phyloP scores from a whole-genome alignment of 2,113 vertebrate species.

The Hylia prasina region DNA sequence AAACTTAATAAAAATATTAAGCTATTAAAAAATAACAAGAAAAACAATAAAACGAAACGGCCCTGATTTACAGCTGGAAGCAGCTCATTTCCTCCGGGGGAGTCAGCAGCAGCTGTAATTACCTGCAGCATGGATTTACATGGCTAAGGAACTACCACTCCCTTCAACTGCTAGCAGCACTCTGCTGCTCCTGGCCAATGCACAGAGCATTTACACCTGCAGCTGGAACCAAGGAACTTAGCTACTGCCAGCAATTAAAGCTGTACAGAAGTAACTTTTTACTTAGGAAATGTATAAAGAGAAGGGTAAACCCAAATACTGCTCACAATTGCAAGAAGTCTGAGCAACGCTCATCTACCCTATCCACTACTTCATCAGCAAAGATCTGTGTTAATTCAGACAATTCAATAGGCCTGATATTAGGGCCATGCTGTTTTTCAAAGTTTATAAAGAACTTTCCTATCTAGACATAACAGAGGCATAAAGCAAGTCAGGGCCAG shows the following conservation, averaged over 20 bases:
- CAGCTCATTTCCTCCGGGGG: constrained; percentile 11
- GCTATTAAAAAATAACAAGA: constrained; percentile 19
- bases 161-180: not conserved
- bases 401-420: not conserved
- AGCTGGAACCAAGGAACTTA: not conserved
- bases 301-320: not conserved
- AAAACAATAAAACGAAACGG: constrained; percentile 21
- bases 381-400: not conserved
- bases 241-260: not conserved
- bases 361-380: not conserved
- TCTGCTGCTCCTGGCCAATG: not conserved
- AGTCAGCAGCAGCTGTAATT: constrained; percentile 1
- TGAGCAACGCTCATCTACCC: not conserved
- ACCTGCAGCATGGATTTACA: not conserved
- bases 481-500: not conserved
- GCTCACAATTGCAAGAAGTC: not conserved
- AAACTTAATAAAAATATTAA: constrained; percentile 22
- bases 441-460: not conserved
- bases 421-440: not conserved
- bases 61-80: constrained; percentile 44
- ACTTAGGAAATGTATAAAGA: not conserved
- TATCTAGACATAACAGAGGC: not conserved
- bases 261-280: not conserved
- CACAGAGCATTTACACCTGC: not conserved
- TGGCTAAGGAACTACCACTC: not conserved